A percentile compares a stretch with the other conserved stretches of the same genome.
Conservation (phyloP, 2,888 invertebrate species). For the Noctua pronuba region DNA sequence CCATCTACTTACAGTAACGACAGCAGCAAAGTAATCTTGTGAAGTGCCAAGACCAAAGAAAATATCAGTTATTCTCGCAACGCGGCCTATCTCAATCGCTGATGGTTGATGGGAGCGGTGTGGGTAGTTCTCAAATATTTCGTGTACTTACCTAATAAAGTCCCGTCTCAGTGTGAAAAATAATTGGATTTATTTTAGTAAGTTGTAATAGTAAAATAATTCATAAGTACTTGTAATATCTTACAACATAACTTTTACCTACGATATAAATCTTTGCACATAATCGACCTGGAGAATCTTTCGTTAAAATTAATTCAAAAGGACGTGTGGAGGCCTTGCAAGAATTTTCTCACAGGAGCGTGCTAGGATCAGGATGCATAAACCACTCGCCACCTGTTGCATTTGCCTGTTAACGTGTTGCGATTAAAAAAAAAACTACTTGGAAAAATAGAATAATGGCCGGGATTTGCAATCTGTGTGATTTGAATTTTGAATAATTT, state of each 20-base stretch:
- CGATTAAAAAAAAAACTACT: constrained; percentile 67
- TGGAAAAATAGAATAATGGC: constrained; percentile 67
- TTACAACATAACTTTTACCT: no score
- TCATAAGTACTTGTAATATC: neutral
- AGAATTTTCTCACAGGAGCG: constrained; percentile 74
- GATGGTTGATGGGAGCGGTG: neutral
- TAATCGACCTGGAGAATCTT: constrained; percentile 32
- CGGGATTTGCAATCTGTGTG: constrained; percentile 59
- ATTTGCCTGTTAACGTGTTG: constrained; percentile 43
- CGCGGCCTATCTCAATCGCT: neutral
- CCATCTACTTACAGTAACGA: no score
- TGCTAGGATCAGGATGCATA: constrained; percentile 76
- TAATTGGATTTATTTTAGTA: neutral
- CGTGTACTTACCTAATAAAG: neutral
- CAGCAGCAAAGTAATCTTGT: no score
- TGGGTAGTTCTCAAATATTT: neutral
- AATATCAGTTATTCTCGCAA: neutral
- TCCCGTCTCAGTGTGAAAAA: neutral
- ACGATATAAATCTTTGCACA: constrained; percentile 35
- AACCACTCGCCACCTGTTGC: constrained; percentile 75
- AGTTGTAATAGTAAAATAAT: neutral
- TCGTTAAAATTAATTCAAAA: constrained; percentile 50
- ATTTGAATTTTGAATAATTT: constrained; percentile 60
- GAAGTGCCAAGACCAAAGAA: neutral
- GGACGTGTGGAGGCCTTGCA: constrained; percentile 49